Percentiles rank a stretch among this genome's conserved stretches.
Conservation (phyloP, 2,113 vertebrate genomes). For the Forbesichthys agassizii region DNA sequence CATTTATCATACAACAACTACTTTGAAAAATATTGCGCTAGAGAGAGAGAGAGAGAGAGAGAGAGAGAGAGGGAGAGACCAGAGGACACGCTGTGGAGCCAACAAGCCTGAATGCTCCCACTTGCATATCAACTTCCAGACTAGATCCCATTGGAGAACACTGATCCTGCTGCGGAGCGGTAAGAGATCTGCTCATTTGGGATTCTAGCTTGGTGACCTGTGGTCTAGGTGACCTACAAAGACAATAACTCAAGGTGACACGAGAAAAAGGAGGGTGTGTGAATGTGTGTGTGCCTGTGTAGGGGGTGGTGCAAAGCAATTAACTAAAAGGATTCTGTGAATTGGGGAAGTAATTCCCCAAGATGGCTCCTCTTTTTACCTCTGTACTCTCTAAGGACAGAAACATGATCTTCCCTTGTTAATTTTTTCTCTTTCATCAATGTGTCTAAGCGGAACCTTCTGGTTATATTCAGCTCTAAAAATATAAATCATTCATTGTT, state of each 20-base stretch:
- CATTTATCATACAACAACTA: neutral
- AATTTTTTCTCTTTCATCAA: neutral
- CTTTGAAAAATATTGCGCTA: neutral
- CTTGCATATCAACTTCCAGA: conserved; percentile 68
- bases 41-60: conserved; percentile 30
- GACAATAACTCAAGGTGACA: conserved; percentile 59
- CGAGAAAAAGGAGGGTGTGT: conserved; percentile 11
- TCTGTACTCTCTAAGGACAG: neutral
- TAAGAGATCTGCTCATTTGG: conserved; percentile 67
- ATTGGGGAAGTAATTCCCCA: no score
- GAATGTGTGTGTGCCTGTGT: neutral
- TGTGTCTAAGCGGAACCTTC: neutral
- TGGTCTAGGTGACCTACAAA: conserved; percentile 44
- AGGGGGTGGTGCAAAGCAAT: no score
- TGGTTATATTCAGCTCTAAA: conserved; percentile 8
- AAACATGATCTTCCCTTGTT: neutral
- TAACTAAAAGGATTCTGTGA: no score
- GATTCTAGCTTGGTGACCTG: conserved; percentile 61
- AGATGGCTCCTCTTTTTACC: neutral
- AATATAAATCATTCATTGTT: conserved; percentile 2
- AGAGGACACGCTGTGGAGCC: conserved; percentile 53
- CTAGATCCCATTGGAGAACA: conserved; percentile 65
- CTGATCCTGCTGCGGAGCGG: conserved; percentile 64
- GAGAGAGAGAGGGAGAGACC: conserved; percentile 40
- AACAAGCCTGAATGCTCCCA: conserved; percentile 63